Conservation (phyloP, 2,888 invertebrate genomes). For the Blera fallax region DNA sequence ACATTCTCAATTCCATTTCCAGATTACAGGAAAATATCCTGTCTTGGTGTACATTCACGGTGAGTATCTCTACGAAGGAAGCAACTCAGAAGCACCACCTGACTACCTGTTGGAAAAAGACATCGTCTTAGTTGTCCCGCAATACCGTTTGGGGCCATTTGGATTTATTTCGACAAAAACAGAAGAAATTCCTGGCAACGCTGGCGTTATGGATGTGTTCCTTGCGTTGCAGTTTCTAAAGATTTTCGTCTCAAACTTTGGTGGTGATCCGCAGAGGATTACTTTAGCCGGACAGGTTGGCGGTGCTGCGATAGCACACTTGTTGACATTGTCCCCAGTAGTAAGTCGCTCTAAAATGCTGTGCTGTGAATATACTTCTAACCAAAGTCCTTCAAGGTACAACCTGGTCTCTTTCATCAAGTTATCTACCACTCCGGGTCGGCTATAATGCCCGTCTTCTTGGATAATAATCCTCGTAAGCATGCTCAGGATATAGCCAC, state of each 20-base stretch:
- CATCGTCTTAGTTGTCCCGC: slow-evolving; percentile 82
- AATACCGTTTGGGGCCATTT: slow-evolving; percentile 83
- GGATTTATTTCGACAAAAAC: slow-evolving; percentile 83
- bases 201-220: slow-evolving; percentile 83
- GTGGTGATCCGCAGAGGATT: slow-evolving; percentile 82
- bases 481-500: slow-evolving; percentile 14
- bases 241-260: slow-evolving; percentile 82
- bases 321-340: slow-evolving; percentile 81
- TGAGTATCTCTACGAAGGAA: slow-evolving; percentile 81
- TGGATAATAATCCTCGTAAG: slow-evolving; percentile 68
- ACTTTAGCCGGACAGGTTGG: slow-evolving; percentile 84
- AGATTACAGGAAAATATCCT: slow-evolving; percentile 74
- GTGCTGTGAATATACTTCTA: neutral
- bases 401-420: slow-evolving; percentile 82
- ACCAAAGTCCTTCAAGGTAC: neutral
- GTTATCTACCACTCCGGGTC: slow-evolving; percentile 84
- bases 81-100: slow-evolving; percentile 78
- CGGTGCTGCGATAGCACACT: slow-evolving; percentile 82
- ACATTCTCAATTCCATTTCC: neutral
- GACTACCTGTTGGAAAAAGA: slow-evolving; percentile 82
- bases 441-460: slow-evolving; percentile 82
- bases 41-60: slow-evolving; percentile 82
- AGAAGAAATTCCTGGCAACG: slow-evolving; percentile 83
- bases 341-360: slow-evolving; percentile 40
- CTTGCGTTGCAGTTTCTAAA: slow-evolving; percentile 83